Conservation (phyloP, 2,797 vertebrate genomes). For the Anas bernieri region DNA sequence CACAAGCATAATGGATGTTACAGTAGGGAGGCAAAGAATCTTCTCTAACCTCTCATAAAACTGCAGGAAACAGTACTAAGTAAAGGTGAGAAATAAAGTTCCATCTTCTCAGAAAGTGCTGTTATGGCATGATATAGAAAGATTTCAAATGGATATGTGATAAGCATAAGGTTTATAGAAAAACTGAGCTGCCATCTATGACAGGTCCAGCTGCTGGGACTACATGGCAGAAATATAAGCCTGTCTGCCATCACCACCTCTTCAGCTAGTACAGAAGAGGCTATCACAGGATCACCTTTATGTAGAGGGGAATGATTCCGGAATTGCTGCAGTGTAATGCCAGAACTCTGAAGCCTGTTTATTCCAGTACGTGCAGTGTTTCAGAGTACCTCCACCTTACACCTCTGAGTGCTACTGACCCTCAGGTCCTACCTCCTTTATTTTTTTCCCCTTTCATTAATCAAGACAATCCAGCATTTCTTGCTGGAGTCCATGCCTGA, state of each 20-base stretch:
- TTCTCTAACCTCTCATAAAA: neutral
- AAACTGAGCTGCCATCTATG: neutral
- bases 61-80: neutral
- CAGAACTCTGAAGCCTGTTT: neutral
- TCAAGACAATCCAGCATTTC: neutral
- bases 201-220: neutral
- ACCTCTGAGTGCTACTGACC: neutral
- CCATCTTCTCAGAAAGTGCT: neutral
- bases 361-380: neutral
- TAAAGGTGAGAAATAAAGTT: neutral
- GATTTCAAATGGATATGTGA: neutral
- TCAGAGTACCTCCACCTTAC: neutral
- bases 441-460: neutral
- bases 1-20: neutral
- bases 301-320: no score
- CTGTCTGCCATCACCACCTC: neutral
- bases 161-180: neutral
- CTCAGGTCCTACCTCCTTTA: neutral
- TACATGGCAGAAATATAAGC: neutral
- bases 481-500: neutral
- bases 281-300: neutral
- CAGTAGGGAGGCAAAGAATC: neutral
- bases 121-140: neutral
- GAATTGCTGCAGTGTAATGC: neutral
- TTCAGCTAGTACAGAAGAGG: neutral